A percentile compares a stretch with the other conserved stretches of the same genome.
Conservation (phyloP, 2,797 vertebrate genomes). For the Pangasius mekongensis region DNA sequence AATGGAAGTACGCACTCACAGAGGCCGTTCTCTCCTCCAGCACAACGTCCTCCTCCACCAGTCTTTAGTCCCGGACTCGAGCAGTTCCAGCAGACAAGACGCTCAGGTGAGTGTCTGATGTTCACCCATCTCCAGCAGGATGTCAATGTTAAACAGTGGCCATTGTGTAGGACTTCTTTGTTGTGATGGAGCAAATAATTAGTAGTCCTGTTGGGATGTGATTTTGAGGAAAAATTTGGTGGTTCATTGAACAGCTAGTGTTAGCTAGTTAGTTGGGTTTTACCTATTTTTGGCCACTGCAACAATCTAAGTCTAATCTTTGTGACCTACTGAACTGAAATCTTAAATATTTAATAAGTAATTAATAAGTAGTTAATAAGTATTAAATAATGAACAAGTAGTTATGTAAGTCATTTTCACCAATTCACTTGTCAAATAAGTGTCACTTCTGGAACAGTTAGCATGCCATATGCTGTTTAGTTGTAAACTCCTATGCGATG, state of each 20-base stretch:
- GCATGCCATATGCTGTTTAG: neutral
- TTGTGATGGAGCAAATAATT: neutral
- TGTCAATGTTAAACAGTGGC: neutral
- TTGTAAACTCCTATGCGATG: neutral
- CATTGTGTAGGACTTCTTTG: neutral
- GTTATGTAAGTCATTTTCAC: neutral
- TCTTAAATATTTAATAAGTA: neutral
- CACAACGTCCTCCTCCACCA: conserved; percentile 84
- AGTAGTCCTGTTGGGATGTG: neutral
- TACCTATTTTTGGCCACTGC: neutral
- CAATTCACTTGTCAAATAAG: neutral
- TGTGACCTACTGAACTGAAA: neutral
- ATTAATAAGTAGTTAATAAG: neutral
- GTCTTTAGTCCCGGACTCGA: conserved; percentile 82
- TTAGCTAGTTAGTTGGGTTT: neutral
- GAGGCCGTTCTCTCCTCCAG: conserved; percentile 89
- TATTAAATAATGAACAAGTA: neutral
- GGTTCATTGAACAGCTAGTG: neutral
- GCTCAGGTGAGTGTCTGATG: conserved; percentile 81
- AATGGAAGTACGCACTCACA: conserved; percentile 88
- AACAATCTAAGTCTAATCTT: neutral
- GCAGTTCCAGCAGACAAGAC: conserved; percentile 82
- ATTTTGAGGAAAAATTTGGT: neutral
- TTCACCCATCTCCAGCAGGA: neutral
- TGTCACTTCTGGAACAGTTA: neutral